Evolutionary conservation across 2,888 invertebrate genomes (phyloP).

Genomic region (Diaphora mendica): DNA sequence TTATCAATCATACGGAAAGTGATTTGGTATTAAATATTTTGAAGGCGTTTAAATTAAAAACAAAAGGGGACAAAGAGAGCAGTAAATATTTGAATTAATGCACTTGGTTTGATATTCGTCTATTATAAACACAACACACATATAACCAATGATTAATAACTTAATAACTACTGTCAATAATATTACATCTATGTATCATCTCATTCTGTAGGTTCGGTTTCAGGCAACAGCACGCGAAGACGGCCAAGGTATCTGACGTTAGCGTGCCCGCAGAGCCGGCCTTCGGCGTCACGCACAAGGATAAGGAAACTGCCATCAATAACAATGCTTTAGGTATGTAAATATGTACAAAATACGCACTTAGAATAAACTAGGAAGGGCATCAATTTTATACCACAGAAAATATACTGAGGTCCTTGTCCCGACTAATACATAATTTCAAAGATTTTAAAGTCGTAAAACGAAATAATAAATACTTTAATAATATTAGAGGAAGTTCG

Average conservation of each 20-base stretch:
- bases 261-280: conserved; percentile 80
- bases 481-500: too few species aligned
- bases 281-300: conserved; percentile 73
- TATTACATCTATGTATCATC: conserved; percentile 39
- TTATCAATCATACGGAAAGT: neutral
- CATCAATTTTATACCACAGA: neutral
- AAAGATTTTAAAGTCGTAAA: neutral
- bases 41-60: conserved; percentile 33
- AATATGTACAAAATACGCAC: neutral
- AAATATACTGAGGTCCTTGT: neutral
- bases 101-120: neutral
- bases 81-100: neutral
- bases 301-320: conserved; percentile 83
- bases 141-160: neutral
- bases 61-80: neutral
- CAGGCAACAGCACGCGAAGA: conserved; percentile 89
- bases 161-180: neutral
- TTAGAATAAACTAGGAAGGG: neutral
- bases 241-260: conserved; percentile 89
- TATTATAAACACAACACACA: too few species aligned
- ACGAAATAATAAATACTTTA: neutral
- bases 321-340: conserved; percentile 82
- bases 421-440: too few species aligned
- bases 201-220: conserved; percentile 89
- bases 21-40: conserved; percentile 30